Conservation (phyloP, 2,888 invertebrate species). For the Marronus borbonicus region DNA sequence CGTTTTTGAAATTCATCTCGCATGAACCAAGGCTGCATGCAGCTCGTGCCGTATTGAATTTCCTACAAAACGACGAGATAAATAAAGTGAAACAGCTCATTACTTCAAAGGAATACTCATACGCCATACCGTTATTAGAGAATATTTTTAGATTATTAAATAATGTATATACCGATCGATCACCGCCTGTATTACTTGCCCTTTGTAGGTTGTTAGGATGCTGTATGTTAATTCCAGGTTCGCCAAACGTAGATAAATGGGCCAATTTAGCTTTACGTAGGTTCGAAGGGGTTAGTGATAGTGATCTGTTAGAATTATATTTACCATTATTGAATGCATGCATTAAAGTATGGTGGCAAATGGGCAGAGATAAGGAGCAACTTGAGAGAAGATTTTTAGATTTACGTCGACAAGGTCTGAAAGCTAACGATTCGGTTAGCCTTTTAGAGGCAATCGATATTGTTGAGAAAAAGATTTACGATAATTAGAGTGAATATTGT, state of each 20-base stretch:
- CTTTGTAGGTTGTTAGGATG: constrained; percentile 81
- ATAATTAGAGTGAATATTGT: constrained; percentile 32
- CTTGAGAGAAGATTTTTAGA: constrained; percentile 76
- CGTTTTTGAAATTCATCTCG: constrained; percentile 74
- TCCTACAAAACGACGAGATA: constrained; percentile 79
- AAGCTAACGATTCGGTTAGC: constrained; percentile 75
- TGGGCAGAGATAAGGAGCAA: constrained; percentile 76
- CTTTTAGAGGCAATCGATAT: constrained; percentile 78
- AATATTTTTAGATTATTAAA: constrained; percentile 79
- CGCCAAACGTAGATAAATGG: constrained; percentile 78
- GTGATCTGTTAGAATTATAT: constrained; percentile 79
- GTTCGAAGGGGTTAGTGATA: constrained; percentile 82
- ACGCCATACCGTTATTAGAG: constrained; percentile 78
- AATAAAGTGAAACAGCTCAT: constrained; percentile 76
- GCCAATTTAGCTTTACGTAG: constrained; percentile 80
- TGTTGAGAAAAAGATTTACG: constrained; percentile 67
- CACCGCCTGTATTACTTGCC: constrained; percentile 77
- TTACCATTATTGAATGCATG: constrained; percentile 80
- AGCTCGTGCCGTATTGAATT: constrained; percentile 74
- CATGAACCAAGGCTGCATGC: constrained; percentile 74
- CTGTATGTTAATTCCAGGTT: constrained; percentile 70
- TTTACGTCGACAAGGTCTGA: constrained; percentile 79
- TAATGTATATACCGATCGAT: constrained; percentile 79
- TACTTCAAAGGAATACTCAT: constrained; percentile 74
- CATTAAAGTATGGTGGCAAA: constrained; percentile 77